Evolutionary conservation across 2,113 vertebrate species (phyloP).

Genomic region (Anoplopoma fimbria): DNA sequence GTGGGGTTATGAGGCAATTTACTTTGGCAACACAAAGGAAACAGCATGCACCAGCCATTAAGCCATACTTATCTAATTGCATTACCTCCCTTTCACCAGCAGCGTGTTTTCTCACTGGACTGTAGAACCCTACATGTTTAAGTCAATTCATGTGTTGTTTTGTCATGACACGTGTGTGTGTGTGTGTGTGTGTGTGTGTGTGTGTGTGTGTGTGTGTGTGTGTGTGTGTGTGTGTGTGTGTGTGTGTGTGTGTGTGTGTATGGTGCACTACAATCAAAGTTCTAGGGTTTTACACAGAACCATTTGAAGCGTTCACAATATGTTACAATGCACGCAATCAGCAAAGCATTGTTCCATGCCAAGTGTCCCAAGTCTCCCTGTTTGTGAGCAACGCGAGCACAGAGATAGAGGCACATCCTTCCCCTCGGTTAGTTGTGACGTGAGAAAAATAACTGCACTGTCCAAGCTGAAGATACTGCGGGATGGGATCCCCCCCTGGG

Average conservation of each 20-base stretch:
- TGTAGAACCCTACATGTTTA: background rate
- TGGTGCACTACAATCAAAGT: constrained; percentile 28
- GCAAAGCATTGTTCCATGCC: constrained; percentile 30
- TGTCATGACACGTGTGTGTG: constrained; percentile 18
- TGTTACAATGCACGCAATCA: constrained; percentile 37
- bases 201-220: constrained; percentile 13
- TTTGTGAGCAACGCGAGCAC: constrained; percentile 50
- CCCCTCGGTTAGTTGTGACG: constrained; percentile 46
- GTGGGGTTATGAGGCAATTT: constrained; percentile 34
- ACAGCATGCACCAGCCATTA: constrained; percentile 26
- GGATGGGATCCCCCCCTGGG: constrained; percentile 55
- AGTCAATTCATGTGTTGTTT: constrained; percentile 23
- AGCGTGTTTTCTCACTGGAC: background rate
- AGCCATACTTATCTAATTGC: constrained; percentile 37
- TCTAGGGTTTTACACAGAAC: constrained; percentile 31
- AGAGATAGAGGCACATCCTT: constrained; percentile 40
- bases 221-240: constrained; percentile 12
- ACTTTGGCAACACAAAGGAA: constrained; percentile 32
- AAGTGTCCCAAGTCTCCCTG: constrained; percentile 31
- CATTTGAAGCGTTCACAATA: constrained; percentile 38
- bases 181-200: background rate
- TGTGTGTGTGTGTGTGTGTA: constrained; percentile 6
- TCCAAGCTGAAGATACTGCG: constrained; percentile 57
- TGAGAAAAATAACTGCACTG: constrained; percentile 46
- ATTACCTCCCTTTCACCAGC: constrained; percentile 24